These are phyloP conservation scores for Pseudomyrmex sp. DNA, from an alignment of 1,140 invertebrate species.

Conservation along the genomic window DNA sequence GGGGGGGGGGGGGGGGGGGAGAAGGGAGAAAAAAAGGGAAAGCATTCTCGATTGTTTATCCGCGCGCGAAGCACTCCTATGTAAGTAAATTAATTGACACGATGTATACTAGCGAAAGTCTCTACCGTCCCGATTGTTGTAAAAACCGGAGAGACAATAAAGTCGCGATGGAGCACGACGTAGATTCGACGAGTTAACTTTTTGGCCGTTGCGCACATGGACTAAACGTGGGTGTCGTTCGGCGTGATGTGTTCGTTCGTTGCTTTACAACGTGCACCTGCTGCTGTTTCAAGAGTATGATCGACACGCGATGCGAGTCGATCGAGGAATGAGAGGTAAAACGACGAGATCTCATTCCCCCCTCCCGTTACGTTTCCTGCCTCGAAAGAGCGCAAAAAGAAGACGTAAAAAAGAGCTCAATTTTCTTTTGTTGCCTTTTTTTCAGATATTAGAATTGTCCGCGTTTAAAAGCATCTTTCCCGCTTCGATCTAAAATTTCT, in stretches of 20 bases:
- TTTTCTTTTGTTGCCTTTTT: constrained; percentile 35
- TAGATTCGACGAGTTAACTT: constrained; percentile 21
- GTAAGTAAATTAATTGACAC: constrained; percentile 67
- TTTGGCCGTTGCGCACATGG: constrained; percentile 13
- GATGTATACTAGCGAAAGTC: constrained; percentile 57
- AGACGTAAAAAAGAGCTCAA: constrained; percentile 18
- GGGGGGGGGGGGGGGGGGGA: too few species aligned
- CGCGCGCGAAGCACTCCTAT: constrained; percentile 14
- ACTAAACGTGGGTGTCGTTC: constrained; percentile 4
- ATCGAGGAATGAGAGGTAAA: constrained; percentile 18
- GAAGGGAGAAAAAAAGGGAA: not conserved
- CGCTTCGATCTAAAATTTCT: too few species aligned
- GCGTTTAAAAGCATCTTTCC: not conserved
- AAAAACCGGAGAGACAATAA: not conserved
- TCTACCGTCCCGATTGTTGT: constrained; percentile 11
- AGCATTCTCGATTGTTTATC: not conserved
- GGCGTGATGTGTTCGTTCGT: constrained; percentile 42
- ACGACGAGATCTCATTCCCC: constrained; percentile 9
- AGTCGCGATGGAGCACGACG: not conserved
- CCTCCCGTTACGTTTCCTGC: not conserved
- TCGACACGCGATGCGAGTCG: constrained; percentile 11
- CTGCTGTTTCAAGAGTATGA: constrained; percentile 17
- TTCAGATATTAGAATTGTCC: not conserved
- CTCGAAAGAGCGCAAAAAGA: not conserved
- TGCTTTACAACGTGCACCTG: constrained; percentile 51